Conservation (phyloP, 2,888 invertebrate species). For the Drosophila lacicola region DNA sequence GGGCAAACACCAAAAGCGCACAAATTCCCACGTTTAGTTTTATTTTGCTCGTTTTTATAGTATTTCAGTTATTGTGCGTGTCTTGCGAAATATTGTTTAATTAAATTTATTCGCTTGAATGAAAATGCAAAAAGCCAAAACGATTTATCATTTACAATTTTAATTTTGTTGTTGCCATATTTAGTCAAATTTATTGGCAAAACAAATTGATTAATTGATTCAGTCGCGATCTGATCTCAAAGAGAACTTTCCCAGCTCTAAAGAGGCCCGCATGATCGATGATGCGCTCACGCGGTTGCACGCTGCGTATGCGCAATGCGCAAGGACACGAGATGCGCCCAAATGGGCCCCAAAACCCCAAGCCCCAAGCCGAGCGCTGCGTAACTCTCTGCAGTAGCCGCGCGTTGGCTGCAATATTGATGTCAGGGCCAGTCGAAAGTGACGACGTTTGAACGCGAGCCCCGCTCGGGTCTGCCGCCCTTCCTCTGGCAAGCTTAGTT, state of each 20-base stretch:
- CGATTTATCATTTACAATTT: slow-evolving; percentile 64
- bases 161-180: slow-evolving; percentile 53
- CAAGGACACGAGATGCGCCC: slow-evolving; percentile 37
- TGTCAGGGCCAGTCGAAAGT: slow-evolving; percentile 52
- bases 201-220: slow-evolving; percentile 77
- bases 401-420: slow-evolving; percentile 37
- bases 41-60: slow-evolving; percentile 27
- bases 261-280: slow-evolving; percentile 41
- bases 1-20: slow-evolving; percentile 55
- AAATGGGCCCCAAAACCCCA: not conserved
- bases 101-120: slow-evolving; percentile 72
- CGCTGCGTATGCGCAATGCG: slow-evolving; percentile 54
- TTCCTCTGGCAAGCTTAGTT: slow-evolving; percentile 2
- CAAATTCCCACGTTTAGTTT: slow-evolving; percentile 75
- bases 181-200: slow-evolving; percentile 74
- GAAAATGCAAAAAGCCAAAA: slow-evolving; percentile 58
- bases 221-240: slow-evolving; percentile 21
- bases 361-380: slow-evolving; percentile 42
- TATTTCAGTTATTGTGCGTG: slow-evolving; percentile 50
- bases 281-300: slow-evolving; percentile 16
- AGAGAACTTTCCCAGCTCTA: slow-evolving; percentile 39
- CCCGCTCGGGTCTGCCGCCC: not conserved
- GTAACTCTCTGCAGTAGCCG: slow-evolving; percentile 52
- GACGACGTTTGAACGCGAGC: not conserved
- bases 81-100: slow-evolving; percentile 64